Evolutionary conservation across 1,140 invertebrate genomes (phyloP).

Genomic region (Lysiphlebus fabarum): DNA sequence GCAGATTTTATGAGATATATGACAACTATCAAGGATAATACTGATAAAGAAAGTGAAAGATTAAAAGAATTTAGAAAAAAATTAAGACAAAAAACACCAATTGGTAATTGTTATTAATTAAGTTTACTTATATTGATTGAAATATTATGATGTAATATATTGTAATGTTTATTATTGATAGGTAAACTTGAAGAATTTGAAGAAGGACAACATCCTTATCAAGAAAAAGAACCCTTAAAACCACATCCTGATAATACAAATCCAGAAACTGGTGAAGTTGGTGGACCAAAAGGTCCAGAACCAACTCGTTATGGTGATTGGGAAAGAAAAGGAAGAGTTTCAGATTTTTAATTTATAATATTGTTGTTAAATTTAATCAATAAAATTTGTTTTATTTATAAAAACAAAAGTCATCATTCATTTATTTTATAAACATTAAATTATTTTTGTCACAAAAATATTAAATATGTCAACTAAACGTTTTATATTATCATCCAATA

Average conservation of each 20-base stretch:
- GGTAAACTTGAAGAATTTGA: slow-evolving; percentile 67
- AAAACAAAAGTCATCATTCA: not conserved
- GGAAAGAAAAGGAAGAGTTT: slow-evolving; percentile 96
- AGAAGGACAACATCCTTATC: slow-evolving; percentile 69
- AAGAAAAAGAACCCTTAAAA: slow-evolving; percentile 82
- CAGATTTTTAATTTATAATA: slow-evolving; percentile 76
- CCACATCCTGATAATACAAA: slow-evolving; percentile 86
- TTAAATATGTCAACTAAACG: not conserved
- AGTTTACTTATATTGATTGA: not conserved
- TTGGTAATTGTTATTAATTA: slow-evolving; percentile 37
- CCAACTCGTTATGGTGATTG: slow-evolving; percentile 99
- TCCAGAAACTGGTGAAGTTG: slow-evolving; percentile 89
- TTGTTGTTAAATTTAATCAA: not conserved
- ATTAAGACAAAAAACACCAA: slow-evolving; percentile 46
- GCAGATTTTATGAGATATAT: slow-evolving; percentile 30
- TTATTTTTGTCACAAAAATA: too few relatives aligned
- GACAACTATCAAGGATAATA: slow-evolving; percentile 30
- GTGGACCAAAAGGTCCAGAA: slow-evolving; percentile 94
- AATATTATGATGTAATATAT: too few relatives aligned
- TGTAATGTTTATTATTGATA: too few relatives aligned
- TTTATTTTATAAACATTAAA: too few relatives aligned
- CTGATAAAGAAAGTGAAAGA: slow-evolving; percentile 38
- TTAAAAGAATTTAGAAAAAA: slow-evolving; percentile 51
- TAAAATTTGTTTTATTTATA: not conserved
- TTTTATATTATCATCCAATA: too few relatives aligned